Conservation (phyloP, 2,888 invertebrate species). For the Tenthredo notha region DNA sequence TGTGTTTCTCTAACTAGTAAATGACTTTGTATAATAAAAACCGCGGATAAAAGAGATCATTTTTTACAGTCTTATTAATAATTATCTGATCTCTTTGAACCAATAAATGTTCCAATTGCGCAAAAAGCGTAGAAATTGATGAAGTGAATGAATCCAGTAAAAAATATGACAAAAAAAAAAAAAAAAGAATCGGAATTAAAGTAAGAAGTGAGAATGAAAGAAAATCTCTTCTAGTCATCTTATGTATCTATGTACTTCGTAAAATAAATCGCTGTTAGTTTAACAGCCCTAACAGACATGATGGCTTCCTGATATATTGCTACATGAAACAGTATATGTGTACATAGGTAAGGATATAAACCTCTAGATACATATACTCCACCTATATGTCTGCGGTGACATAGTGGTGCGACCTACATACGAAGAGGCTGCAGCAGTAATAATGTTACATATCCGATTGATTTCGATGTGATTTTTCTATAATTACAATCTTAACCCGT, state of each 20-base stretch:
- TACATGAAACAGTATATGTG: neutral
- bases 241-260: neutral
- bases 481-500: neutral
- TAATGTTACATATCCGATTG: neutral
- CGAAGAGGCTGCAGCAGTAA: neutral
- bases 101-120: neutral
- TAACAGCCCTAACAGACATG: neutral
- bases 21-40: neutral
- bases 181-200: no score
- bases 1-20: neutral
- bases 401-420: conserved; percentile 26
- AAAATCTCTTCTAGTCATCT: neutral
- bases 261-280: neutral
- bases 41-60: neutral
- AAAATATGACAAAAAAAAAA: no score
- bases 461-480: neutral
- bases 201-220: neutral
- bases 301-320: neutral
- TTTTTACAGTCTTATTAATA: neutral
- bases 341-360: neutral
- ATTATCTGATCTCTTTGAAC: neutral
- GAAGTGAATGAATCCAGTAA: no score
- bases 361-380: neutral
- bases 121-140: neutral
- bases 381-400: conserved; percentile 30